Percentiles rank a stretch among this genome's conserved stretches.
Conservation (phyloP, 1,140 invertebrate species). For the Sesamia nonagrioides region DNA sequence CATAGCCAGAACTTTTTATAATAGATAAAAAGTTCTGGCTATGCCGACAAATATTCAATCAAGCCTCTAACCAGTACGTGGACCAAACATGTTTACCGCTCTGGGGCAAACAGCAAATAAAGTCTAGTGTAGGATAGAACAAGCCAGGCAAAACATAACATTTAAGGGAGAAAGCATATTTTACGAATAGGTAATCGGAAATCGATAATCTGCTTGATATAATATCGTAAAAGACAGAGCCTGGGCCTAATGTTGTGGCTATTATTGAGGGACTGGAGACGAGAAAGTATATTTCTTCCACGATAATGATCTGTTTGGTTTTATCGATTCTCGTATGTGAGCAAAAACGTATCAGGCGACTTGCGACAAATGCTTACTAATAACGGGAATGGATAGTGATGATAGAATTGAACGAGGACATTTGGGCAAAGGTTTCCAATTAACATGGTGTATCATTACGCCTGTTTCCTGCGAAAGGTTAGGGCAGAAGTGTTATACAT, state of each 20-base stretch:
- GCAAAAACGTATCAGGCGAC: not conserved
- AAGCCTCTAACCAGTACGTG: not conserved
- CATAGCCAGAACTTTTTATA: constrained; percentile 13
- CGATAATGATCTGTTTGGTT: constrained; percentile 19
- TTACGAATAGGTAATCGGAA: constrained; percentile 29
- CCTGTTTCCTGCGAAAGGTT: no score
- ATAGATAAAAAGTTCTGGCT: constrained; percentile 8
- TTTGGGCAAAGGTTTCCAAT: not conserved
- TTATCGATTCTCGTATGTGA: not conserved
- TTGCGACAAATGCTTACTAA: not conserved
- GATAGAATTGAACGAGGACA: not conserved
- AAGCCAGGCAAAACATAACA: not conserved
- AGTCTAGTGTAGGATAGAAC: constrained; percentile 27
- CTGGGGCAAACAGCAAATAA: constrained; percentile 16
- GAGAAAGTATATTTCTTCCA: constrained; percentile 1
- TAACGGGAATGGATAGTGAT: not conserved
- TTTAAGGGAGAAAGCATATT: constrained; percentile 33
- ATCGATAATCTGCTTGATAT: constrained; percentile 26
- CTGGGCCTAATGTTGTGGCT: constrained; percentile 21
- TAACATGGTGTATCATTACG: no score
- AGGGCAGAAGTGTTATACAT: no score
- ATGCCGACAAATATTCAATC: constrained; percentile 1
- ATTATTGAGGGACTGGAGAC: constrained; percentile 7
- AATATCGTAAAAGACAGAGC: constrained; percentile 30
- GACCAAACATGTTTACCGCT: constrained; percentile 37